These are phyloP conservation scores for Sinosuthora webbiana DNA, from an alignment of 2,113 vertebrate species.

Conservation along the genomic window DNA sequence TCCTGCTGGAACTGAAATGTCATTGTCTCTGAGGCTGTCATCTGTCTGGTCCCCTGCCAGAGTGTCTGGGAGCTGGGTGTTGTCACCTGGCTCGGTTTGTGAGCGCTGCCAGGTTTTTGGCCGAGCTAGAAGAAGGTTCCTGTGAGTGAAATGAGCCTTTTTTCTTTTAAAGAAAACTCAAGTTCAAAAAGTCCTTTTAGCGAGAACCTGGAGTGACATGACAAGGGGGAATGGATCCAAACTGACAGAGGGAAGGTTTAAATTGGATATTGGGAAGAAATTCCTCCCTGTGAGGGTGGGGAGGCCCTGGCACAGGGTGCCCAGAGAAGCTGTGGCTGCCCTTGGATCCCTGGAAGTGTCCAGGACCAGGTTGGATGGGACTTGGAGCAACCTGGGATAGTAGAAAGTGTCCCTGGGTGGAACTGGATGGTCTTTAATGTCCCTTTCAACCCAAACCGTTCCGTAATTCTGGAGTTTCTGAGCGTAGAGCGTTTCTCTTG, in stretches of 20 bases:
- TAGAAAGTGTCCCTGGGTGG: background rate
- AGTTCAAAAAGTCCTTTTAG: background rate
- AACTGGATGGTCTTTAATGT: too few species aligned
- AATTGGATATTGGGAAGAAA: background rate
- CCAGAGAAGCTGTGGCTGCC: background rate
- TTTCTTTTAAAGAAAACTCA: background rate
- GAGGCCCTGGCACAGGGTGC: fast-evolving
- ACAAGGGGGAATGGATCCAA: background rate
- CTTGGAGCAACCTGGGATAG: fast-evolving
- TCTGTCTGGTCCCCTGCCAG: background rate
- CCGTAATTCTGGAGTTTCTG: background rate
- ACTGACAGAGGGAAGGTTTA: background rate
- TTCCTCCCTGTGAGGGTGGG: background rate
- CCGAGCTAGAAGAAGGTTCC: background rate
- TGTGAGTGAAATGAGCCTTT: background rate
- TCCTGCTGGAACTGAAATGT: background rate
- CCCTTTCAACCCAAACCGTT: background rate
- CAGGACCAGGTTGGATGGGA: fast-evolving
- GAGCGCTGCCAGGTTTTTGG: background rate
- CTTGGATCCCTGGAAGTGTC: background rate
- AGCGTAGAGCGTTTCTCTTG: background rate
- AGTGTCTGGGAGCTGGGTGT: background rate
- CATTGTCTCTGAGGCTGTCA: background rate
- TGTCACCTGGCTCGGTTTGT: background rate
- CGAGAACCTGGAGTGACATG: background rate